A percentile compares a stretch with the other conserved stretches of the same genome.
These are phyloP conservation scores for Vireo griseus DNA, from an alignment of 2,797 vertebrate genomes.

Conservation along the genomic window DNA sequence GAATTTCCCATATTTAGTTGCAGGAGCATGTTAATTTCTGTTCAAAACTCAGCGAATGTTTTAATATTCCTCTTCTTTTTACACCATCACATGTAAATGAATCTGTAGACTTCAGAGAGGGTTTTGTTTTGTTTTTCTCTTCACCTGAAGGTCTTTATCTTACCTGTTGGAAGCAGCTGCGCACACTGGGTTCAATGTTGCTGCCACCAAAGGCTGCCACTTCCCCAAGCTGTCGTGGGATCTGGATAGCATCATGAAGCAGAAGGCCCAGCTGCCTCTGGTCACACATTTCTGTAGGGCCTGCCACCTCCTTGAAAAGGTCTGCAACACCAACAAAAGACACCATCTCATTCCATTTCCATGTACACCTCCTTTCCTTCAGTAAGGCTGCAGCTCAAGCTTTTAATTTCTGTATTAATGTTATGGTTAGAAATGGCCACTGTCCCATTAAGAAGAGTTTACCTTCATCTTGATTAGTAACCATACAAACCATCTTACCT, in stretches of 20 bases:
- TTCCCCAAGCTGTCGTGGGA: conserved; percentile 93
- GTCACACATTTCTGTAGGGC: conserved; percentile 89
- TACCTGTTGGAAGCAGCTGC: conserved; percentile 96
- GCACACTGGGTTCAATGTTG: conserved; percentile 96
- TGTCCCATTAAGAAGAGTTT: background rate
- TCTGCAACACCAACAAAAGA: conserved; percentile 68
- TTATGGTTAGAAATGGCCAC: background rate
- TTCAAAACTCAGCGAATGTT: background rate
- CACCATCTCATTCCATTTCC: background rate
- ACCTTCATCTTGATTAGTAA: background rate
- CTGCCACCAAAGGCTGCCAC: conserved; percentile 96
- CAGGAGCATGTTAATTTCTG: background rate
- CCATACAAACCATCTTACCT: background rate
- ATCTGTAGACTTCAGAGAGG: background rate
- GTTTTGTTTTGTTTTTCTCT: background rate
- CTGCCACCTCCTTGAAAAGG: conserved; percentile 91
- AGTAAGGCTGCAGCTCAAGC: background rate
- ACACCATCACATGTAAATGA: background rate
- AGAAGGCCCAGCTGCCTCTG: conserved; percentile 92
- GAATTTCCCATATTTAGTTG: background rate
- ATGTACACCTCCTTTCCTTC: background rate
- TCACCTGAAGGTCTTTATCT: background rate
- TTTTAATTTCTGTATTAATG: background rate
- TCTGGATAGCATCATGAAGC: conserved; percentile 94
- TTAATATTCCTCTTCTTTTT: background rate